Percentiles rank a stretch among this genome's conserved stretches.
Evolutionary conservation across 2,888 invertebrate species (phyloP).

Genomic region (Lysandra coridon): DNA sequence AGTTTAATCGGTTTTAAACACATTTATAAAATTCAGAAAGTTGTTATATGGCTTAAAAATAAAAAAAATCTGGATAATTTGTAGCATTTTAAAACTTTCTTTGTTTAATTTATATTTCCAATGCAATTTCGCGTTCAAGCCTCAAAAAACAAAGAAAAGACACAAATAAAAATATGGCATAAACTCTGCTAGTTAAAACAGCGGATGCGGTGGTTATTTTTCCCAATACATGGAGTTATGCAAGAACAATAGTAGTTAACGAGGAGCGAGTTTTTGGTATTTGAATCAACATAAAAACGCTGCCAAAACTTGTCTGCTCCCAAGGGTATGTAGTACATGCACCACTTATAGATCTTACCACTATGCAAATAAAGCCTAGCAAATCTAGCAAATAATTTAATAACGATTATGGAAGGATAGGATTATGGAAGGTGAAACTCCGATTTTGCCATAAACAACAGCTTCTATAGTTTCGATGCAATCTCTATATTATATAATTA

Average conservation of each 20-base stretch:
- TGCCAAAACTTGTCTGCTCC: slow-evolving; percentile 37
- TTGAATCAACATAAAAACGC: slow-evolving; percentile 41
- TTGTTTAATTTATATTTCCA: slow-evolving; percentile 10
- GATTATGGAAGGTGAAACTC: slow-evolving; percentile 14
- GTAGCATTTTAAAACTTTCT: too few species aligned
- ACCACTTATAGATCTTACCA: neutral
- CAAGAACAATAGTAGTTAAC: slow-evolving; percentile 43
- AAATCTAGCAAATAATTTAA: slow-evolving; percentile 43
- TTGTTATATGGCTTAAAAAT: too few species aligned
- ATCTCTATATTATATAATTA: too few species aligned
- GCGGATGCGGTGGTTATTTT: slow-evolving; percentile 35
- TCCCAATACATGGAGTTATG: slow-evolving; percentile 40
- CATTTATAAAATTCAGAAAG: too few species aligned
- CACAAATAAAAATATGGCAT: slow-evolving; percentile 27
- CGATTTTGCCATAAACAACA: too few species aligned
- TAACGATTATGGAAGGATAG: slow-evolving; percentile 32
- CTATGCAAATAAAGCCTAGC: neutral
- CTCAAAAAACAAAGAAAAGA: neutral
- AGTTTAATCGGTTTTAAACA: too few species aligned
- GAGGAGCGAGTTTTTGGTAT: slow-evolving; percentile 41
- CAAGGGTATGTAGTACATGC: neutral
- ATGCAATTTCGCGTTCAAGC: slow-evolving; percentile 31
- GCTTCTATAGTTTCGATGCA: too few species aligned
- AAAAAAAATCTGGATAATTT: too few species aligned
- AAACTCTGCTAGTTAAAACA: slow-evolving; percentile 33